Conservation (phyloP, 2,113 vertebrate genomes). For the Burhinus oedicnemus region DNA sequence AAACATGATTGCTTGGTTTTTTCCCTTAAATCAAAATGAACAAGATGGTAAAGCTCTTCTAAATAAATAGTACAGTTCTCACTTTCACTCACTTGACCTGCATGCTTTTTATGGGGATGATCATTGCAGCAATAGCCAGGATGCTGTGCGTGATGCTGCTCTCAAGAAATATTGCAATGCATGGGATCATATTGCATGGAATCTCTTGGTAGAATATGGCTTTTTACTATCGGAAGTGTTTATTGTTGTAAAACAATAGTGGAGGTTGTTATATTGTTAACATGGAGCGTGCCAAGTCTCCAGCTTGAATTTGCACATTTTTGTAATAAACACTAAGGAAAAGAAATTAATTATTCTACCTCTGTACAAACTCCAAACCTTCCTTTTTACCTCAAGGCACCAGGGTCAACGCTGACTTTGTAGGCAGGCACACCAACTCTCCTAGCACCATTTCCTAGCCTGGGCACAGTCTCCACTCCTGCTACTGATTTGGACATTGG, state of each 20-base stretch:
- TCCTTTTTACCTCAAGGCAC: background rate
- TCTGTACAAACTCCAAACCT: background rate
- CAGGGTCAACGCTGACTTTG: background rate
- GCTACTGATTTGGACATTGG: background rate
- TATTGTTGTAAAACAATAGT: background rate
- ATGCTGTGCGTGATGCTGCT: background rate
- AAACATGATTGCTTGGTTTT: background rate
- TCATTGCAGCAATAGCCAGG: background rate
- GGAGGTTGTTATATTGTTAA: background rate
- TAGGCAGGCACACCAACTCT: background rate
- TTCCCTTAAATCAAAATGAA: background rate
- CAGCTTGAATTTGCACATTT: background rate
- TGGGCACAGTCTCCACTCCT: background rate
- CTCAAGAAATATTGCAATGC: background rate
- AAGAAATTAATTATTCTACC: background rate
- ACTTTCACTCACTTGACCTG: background rate
- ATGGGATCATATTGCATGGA: background rate
- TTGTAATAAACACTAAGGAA: background rate
- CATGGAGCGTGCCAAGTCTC: background rate
- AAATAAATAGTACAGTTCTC: background rate
- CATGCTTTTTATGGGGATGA: background rate
- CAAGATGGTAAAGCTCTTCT: background rate
- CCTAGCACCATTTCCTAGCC: background rate
- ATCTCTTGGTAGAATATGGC: background rate
- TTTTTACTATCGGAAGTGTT: background rate